These are phyloP conservation scores for Dissostichus mawsoni DNA, from an alignment of 2,113 vertebrate species.

Conservation along the genomic window DNA sequence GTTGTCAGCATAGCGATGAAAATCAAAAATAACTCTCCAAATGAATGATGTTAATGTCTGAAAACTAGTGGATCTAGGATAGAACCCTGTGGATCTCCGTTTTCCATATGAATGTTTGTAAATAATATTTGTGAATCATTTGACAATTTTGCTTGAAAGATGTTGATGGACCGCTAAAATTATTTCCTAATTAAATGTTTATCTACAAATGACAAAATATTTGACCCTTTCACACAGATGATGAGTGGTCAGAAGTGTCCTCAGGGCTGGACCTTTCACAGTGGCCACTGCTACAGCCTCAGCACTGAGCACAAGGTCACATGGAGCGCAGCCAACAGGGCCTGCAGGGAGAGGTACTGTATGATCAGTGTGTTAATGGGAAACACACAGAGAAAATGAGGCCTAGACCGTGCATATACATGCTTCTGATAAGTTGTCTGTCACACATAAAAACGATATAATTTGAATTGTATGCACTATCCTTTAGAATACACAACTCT, in stretches of 20 bases:
- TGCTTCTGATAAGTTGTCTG: neutral
- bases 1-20: neutral
- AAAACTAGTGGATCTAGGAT: neutral
- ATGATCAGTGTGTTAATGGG: constrained; percentile 1
- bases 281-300: constrained; percentile 86
- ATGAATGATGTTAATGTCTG: neutral
- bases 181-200: neutral
- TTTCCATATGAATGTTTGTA: neutral
- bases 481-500: neutral
- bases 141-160: neutral
- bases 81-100: neutral
- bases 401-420: neutral
- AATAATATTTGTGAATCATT: neutral
- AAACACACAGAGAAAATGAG: neutral
- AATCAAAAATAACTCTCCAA: neutral
- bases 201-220: neutral
- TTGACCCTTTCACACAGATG: constrained; percentile 72
- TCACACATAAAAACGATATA: neutral
- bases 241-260: constrained; percentile 84
- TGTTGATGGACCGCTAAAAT: neutral
- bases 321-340: constrained; percentile 86
- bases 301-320: constrained; percentile 82
- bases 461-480: constrained; percentile 2
- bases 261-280: constrained; percentile 86
- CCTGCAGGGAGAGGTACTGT: constrained; percentile 89